A percentile compares a stretch with the other conserved stretches of the same genome.
These are phyloP conservation scores for Rhadinocentrus ornatus DNA, from an alignment of 2,797 vertebrate species.

Conservation along the genomic window DNA sequence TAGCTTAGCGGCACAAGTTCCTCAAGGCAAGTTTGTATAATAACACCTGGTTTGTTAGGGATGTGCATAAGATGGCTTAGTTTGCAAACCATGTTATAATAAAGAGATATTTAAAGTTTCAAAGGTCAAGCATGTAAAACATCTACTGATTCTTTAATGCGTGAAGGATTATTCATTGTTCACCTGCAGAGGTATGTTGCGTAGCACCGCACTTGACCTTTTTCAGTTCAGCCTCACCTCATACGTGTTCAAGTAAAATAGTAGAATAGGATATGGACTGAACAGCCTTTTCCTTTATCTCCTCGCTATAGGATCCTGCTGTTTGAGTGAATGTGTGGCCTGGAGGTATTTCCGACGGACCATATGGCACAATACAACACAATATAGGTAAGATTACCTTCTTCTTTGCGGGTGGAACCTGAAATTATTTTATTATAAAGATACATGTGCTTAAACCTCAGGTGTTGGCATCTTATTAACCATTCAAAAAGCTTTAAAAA, in stretches of 20 bases:
- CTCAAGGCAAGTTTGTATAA: constrained; percentile 25
- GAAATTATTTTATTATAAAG: constrained; percentile 28
- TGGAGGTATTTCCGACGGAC: constrained; percentile 64
- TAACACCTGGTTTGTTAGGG: constrained; percentile 17
- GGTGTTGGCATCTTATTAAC: constrained; percentile 1
- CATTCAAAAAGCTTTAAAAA: constrained; percentile 7
- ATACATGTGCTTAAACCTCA: constrained; percentile 1
- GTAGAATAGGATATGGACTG: neutral
- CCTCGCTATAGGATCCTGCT: constrained; percentile 41
- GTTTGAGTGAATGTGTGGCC: constrained; percentile 63
- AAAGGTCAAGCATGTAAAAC: constrained; percentile 13
- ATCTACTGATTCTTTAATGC: constrained; percentile 1
- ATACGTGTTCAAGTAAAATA: neutral
- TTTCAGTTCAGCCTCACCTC: neutral
- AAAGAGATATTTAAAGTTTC: neutral
- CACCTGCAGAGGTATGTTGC: neutral
- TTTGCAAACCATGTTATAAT: constrained; percentile 12
- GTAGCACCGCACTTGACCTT: constrained; percentile 7
- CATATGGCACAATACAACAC: constrained; percentile 78
- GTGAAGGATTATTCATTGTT: constrained; percentile 8
- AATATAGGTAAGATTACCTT: constrained; percentile 73
- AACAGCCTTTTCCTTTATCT: constrained; percentile 3
- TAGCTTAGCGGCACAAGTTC: constrained; percentile 18
- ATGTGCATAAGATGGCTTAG: neutral
- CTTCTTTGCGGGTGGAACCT: neutral